A percentile compares a stretch with the other conserved stretches of the same genome.
Conservation (phyloP, 2,888 invertebrate species). For the Uloborus plumipes region DNA sequence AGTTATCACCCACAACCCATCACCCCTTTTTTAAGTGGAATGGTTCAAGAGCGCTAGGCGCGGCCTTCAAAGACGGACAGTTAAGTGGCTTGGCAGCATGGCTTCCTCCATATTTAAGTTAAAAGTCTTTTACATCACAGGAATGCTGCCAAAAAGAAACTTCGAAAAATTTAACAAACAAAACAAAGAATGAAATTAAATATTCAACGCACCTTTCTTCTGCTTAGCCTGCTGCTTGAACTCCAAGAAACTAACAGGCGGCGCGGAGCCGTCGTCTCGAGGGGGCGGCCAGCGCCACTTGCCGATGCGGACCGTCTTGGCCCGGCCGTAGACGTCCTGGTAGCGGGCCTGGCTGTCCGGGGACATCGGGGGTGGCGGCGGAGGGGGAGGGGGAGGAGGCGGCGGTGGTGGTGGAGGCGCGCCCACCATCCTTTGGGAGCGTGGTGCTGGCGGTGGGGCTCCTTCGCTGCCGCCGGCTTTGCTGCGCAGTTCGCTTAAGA, state of each 20-base stretch:
- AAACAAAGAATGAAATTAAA: too few species aligned
- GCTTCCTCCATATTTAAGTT: too few species aligned
- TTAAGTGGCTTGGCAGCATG: too few species aligned
- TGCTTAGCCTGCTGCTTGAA: constrained; percentile 76
- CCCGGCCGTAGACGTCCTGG: constrained; percentile 83
- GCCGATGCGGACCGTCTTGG: constrained; percentile 94
- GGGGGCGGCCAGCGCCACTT: constrained; percentile 96
- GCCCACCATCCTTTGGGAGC: constrained; percentile 31
- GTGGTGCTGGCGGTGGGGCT: constrained; percentile 15
- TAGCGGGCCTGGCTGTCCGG: constrained; percentile 72
- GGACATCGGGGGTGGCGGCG: constrained; percentile 80
- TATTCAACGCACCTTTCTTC: too few species aligned
- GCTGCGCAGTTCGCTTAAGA: constrained; percentile 72
- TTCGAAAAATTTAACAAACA: too few species aligned
- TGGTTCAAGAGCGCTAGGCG: too few species aligned
- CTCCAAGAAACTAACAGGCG: constrained; percentile 80
- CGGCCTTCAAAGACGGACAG: too few species aligned
- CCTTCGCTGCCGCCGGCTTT: constrained; percentile 43
- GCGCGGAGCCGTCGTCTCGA: constrained; percentile 73
- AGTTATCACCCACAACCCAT: too few species aligned
- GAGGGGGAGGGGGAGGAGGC: constrained; percentile 83
- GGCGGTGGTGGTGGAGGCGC: constrained; percentile 66
- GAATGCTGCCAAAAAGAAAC: too few species aligned
- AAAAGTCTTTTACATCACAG: too few species aligned
- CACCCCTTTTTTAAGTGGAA: too few species aligned